Base-by-base conservation (phyloP, 2,113 vertebrate species). In the Herpetotheres cachinnans region DNA sequence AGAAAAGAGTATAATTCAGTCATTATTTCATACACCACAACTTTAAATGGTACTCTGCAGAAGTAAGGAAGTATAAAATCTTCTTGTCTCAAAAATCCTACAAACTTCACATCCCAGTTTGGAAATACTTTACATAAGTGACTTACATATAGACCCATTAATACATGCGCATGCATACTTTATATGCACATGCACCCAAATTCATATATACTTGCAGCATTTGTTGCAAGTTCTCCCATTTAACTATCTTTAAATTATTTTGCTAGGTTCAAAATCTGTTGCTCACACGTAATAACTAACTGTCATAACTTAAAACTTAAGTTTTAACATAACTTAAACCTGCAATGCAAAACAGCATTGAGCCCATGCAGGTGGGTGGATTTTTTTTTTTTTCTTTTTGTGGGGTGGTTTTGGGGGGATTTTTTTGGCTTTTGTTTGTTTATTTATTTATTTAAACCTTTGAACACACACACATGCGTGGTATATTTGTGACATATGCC, bases 101-200 rank as follows among this genome's bases (percentile, higher is more conserved):
- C 52, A 76, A 59, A 71, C 52, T 70, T 86, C 42, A 83, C 26
- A 82, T 44, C 54, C 26, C 20, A 49, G 62, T 30, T 58, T 63
- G 50, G 27, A 61, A 83, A 55, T 83, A 24, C 52, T 88, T 85
- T 77, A 91, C 12, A 3, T 32, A 77, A 70, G 17, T 52, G 44
- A 87, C 59, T 72, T 42, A 25, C 25, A 17, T 63, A 36, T 0
- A 63, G 67, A 85, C 30, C 29, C 21, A 40, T 13, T 56, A 59
- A 85, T 29, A 78, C 30, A 66, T 0, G 3, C 2, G 5, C 22
- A 11, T 11, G 19, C 0, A 0, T 42, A 59, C 79, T 93, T 71
- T 54, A 74, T 17, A 58, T 0, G 1, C n/a, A 40, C 16, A 0
- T 3, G 30, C 32, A 66, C 34, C 7, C 59, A 70, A 44, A 67